phyloP scores from a whole-genome alignment of 1,140 invertebrate species.

The Globodera rostochiensis region DNA sequence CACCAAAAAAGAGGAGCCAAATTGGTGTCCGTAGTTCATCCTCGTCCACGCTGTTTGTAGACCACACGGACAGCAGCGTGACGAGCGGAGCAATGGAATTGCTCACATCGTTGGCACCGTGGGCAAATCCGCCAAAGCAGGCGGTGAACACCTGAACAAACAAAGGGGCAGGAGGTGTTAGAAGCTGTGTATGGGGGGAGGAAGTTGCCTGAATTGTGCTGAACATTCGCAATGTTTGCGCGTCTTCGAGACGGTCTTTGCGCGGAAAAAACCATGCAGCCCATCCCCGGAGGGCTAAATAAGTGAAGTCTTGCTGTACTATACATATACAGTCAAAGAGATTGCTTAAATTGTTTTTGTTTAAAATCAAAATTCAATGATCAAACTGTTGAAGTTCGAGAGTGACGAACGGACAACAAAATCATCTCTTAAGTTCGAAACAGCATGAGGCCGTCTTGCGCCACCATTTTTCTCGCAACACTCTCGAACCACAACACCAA shows the following conservation, averaged over 20 bases:
- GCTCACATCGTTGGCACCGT: constrained; percentile 68
- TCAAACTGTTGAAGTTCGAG: no score
- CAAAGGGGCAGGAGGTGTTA: background rate
- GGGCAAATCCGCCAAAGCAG: constrained; percentile 54
- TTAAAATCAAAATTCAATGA: no score
- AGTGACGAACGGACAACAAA: no score
- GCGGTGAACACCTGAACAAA: constrained; percentile 44
- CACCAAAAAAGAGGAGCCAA: constrained; percentile 79
- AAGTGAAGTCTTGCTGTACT: background rate
- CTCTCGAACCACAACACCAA: no score
- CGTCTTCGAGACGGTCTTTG: constrained; percentile 45
- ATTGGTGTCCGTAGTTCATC: constrained; percentile 40
- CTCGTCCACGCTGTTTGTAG: constrained; percentile 57
- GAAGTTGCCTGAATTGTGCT: constrained; percentile 66
- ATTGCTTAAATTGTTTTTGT: no score
- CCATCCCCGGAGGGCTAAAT: constrained; percentile 47
- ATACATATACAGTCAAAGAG: no score
- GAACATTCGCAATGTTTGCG: constrained; percentile 58
- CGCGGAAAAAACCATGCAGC: constrained; percentile 54
- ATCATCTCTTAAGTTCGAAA: no score
- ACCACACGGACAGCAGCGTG: constrained; percentile 81
- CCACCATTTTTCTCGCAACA: no score
- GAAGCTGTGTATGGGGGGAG: background rate
- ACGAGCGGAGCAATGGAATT: constrained; percentile 95
- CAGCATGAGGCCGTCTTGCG: no score